A percentile compares a stretch with the other conserved stretches of the same genome.
Conservation (phyloP, 2,797 vertebrate species). For the Esox masquinongy region DNA sequence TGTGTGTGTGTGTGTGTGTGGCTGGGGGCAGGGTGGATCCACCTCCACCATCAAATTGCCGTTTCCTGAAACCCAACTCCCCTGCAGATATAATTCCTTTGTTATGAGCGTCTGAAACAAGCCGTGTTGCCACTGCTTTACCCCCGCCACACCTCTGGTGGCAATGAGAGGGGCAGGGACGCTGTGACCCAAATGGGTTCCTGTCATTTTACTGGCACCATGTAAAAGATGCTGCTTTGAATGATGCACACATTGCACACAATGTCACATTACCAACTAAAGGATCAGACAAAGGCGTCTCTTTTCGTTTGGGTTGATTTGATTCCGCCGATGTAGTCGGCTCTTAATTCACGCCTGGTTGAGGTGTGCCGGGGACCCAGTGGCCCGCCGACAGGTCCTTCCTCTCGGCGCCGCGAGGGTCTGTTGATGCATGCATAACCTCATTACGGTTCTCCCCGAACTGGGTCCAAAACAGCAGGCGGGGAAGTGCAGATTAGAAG, state of each 20-base stretch:
- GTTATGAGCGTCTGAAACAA: neutral
- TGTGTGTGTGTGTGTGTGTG: neutral
- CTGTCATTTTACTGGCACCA: neutral
- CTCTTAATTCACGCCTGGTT: neutral
- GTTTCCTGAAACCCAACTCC: neutral
- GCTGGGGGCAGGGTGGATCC: neutral
- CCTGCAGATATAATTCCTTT: neutral
- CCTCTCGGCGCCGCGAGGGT: neutral
- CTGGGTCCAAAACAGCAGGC: constrained; percentile 51
- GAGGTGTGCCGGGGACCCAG: neutral
- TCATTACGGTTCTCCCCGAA: constrained; percentile 27
- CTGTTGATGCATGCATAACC: neutral
- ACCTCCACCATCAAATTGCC: neutral
- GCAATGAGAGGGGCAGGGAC: too few relatives aligned
- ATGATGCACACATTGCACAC: too few relatives aligned
- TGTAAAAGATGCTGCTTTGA: neutral
- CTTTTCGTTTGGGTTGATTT: too few relatives aligned
- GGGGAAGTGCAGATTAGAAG: constrained; percentile 53
- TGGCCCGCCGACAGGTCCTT: neutral
- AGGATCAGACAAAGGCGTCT: too few relatives aligned
- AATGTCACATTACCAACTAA: too few relatives aligned
- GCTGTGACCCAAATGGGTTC: neutral
- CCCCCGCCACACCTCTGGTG: too few relatives aligned
- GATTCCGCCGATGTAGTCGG: too few relatives aligned
- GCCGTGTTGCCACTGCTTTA: neutral